Percentiles rank a stretch among this genome's conserved stretches.
phyloP scores from a whole-genome alignment of 2,888 invertebrate species.

The Macrosiphum euphorbiae region DNA sequence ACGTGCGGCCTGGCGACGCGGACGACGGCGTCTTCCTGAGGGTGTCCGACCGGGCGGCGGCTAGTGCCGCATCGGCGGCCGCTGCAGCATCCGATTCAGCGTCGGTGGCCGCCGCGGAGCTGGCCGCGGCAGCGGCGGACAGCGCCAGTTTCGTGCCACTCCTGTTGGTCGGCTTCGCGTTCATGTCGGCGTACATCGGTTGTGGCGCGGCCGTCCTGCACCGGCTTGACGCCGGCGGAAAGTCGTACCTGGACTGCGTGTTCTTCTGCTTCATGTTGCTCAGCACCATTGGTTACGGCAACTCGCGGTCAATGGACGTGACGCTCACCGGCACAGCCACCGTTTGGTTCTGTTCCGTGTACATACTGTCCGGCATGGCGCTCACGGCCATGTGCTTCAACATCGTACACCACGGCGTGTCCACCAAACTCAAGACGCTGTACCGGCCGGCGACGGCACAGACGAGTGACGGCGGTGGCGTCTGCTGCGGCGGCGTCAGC shows the following conservation, averaged over 20 bases:
- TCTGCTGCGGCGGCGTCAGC: background rate
- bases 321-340: slow-evolving; percentile 63
- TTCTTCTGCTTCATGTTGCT: slow-evolving; percentile 97
- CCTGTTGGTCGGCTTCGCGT: slow-evolving; percentile 86
- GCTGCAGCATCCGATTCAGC: background rate
- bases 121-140: slow-evolving; percentile 71
- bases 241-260: slow-evolving; percentile 89
- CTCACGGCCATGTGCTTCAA: slow-evolving; percentile 92
- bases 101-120: background rate
- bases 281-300: slow-evolving; percentile 87
- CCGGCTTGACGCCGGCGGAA: slow-evolving; percentile 82
- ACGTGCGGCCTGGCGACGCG: slow-evolving; percentile 61
- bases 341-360: slow-evolving; percentile 90
- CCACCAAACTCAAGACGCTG: slow-evolving; percentile 83
- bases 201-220: slow-evolving; percentile 90
- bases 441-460: slow-evolving; percentile 56
- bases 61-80: slow-evolving; percentile 27
- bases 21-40: slow-evolving; percentile 49
- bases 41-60: slow-evolving; percentile 31
- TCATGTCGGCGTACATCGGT: slow-evolving; percentile 92
- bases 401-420: slow-evolving; percentile 89
- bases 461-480: background rate
- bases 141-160: slow-evolving; percentile 87
- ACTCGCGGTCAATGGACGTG: slow-evolving; percentile 64
- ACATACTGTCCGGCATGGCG: slow-evolving; percentile 88